Evolutionary conservation across 2,113 vertebrate genomes (phyloP).

Genomic region (Loxodonta africana): DNA sequence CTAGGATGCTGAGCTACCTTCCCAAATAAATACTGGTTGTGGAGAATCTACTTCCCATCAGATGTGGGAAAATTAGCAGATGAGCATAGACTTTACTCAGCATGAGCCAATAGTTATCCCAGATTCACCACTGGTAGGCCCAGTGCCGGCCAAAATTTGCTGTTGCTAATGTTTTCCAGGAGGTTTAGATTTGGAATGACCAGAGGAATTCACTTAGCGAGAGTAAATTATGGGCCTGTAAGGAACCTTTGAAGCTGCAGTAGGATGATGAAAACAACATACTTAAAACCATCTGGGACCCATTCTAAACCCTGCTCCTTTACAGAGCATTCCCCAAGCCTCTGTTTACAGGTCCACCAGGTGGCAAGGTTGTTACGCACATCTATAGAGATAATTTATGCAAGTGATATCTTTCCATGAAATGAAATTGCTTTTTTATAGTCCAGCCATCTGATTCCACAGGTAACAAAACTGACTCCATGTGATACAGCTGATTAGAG

Average conservation of each 20-base stretch:
- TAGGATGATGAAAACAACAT: not conserved
- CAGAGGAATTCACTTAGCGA: not conserved
- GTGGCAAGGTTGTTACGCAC: not conserved
- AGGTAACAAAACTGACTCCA: not conserved
- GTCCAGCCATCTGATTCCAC: not conserved
- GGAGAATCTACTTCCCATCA: not conserved
- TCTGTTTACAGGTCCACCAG: not conserved
- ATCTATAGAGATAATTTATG: not conserved
- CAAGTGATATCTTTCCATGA: not conserved
- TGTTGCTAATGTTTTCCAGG: not conserved
- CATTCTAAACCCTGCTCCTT: not conserved
- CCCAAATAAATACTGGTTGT: not conserved
- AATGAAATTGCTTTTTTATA: slow-evolving; percentile 23
- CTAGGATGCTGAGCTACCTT: not conserved
- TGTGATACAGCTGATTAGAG: not conserved
- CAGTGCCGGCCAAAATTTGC: not conserved
- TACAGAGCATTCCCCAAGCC: not conserved
- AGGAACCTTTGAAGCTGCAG: not conserved
- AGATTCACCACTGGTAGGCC: not conserved
- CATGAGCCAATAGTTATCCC: not conserved
- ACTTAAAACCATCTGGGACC: not conserved
- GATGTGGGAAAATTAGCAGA: not conserved
- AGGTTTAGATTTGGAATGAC: not conserved
- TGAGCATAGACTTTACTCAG: not conserved
- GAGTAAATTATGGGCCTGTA: not conserved